A percentile compares a stretch with the other conserved stretches of the same genome.
Evolutionary conservation across 2,797 vertebrate species (phyloP).

Genomic region (Anisognathus igniventris): DNA sequence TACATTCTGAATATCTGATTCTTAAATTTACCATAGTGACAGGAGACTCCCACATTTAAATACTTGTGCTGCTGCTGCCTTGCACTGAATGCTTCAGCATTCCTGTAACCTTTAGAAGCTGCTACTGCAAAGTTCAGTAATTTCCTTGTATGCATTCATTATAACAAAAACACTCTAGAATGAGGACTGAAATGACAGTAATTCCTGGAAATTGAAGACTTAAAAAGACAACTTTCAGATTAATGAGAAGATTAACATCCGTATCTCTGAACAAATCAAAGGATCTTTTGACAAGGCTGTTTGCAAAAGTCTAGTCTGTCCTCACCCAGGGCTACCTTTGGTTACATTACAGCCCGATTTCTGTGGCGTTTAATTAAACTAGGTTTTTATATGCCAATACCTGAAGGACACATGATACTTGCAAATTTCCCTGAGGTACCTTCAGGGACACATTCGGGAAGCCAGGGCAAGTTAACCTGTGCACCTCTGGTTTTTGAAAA

Average conservation of each 20-base stretch:
- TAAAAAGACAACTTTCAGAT: background rate
- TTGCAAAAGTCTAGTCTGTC: background rate
- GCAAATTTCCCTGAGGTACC: background rate
- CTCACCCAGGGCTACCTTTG: background rate
- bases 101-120: slow-evolving; percentile 10
- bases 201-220: background rate
- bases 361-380: background rate
- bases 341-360: background rate
- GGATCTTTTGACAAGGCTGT: background rate
- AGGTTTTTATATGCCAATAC: background rate
- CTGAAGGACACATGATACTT: background rate
- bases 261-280: background rate
- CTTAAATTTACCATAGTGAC: background rate
- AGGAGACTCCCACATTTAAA: background rate
- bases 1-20: background rate
- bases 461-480: background rate
- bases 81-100: background rate
- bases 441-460: background rate
- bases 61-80: background rate
- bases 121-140: slow-evolving; percentile 21
- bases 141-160: background rate
- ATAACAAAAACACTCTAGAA: background rate
- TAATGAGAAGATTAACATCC: background rate
- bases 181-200: background rate
- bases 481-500: background rate